Base-by-base conservation (phyloP, 2,888 invertebrate genomes). In the Diogma glabrata region DNA sequence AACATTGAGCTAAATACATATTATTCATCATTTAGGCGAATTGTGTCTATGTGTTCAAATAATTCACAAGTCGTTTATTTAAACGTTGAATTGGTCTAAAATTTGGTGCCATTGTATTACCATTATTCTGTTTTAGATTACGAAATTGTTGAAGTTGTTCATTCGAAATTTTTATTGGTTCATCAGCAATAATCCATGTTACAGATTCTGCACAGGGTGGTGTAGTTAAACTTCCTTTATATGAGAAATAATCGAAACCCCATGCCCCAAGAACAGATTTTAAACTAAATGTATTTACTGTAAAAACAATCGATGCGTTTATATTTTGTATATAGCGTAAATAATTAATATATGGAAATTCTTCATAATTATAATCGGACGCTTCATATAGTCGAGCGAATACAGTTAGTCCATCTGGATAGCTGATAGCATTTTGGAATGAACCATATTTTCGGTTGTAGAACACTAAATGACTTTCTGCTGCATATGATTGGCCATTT, bases 161-260 rank as follows among this genome's bases (percentile, higher is more conserved):
- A 43, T 22, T 43, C 22, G 43, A 43, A 22, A 43, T 43, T 14
- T 43, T 43, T 22, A 22, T 43, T n/a, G 20, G 20, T 43, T 43
- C 14, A n/a, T 2, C 23, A 8, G 14, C 14, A 43, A 43, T 14
- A 43, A 85, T 79, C 87, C 87, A 87, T 17, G 82, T 85, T 51
- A 87, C 84, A 45, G 79, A 82, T 67, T 87, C 87, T 10, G 79
- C 81, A 66, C 87, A 87, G 5, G 86, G 85, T 0, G 87, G 87
- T 1, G 86, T 86, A 23, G 87, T 87, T 43, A 87, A 70, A 0
- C 87, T 87, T n/a, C 87, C 81, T 64, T 78, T 79, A 68, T 87
- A 87, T 0, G 84, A 84, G 69, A 83, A 87, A 73, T 83, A 87
- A 57, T 82, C 80, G 17, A 76, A 72, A 62, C 82, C 77, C 38